A percentile compares a stretch with the other conserved stretches of the same genome.
Conservation (phyloP, 2,888 invertebrate species). For the Gisinianus flammeolus region DNA sequence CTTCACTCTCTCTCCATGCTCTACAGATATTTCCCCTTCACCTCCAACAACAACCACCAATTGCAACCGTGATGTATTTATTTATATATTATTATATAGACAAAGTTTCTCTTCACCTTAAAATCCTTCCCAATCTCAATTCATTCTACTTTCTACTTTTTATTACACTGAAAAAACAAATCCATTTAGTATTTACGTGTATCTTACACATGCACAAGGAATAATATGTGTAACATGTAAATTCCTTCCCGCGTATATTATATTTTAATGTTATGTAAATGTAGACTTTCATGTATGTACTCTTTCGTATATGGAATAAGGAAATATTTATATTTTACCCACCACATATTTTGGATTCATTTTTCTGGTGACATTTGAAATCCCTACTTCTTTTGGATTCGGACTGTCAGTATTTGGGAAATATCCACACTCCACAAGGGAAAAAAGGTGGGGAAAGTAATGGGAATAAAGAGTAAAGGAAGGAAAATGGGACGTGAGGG, state of each 20-base stretch:
- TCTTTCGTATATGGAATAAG: no score
- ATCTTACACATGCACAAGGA: background rate
- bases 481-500: background rate
- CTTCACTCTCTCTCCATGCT: background rate
- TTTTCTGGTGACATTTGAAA: slow-evolving; percentile 5
- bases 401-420: background rate
- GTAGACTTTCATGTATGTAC: no score
- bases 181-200: background rate
- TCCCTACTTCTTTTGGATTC: background rate
- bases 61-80: no score
- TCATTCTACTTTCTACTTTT: background rate
- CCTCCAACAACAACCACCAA: no score
- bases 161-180: background rate
- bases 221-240: background rate
- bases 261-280: no score
- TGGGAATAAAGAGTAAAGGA: no score
- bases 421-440: background rate
- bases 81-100: background rate
- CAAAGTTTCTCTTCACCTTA: background rate
- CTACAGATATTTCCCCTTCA: background rate
- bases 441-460: background rate
- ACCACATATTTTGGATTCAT: no score
- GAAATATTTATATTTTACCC: background rate
- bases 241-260: no score
- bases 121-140: background rate